phyloP scores from a whole-genome alignment of 2,113 vertebrate species.

The Odontesthes bonariensis region DNA sequence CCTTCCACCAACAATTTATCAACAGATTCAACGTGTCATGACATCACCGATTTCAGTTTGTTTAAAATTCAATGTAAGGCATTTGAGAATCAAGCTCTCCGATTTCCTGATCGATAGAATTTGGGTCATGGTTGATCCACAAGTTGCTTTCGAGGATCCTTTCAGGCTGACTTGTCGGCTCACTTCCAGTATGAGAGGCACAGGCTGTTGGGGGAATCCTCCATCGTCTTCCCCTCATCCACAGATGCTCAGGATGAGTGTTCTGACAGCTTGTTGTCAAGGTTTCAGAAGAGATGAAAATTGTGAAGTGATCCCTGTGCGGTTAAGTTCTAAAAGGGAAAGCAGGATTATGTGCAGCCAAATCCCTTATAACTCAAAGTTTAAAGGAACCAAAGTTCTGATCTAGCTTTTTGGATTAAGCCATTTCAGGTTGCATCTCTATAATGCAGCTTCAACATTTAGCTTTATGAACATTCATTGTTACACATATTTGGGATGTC shows the following conservation, averaged over 20 bases:
- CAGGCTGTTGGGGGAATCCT: constrained; percentile 59
- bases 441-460: too few relatives aligned
- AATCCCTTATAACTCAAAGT: background rate
- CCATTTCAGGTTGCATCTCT: background rate
- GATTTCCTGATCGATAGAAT: constrained; percentile 26
- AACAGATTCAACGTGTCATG: background rate
- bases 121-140: constrained; percentile 32
- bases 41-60: background rate
- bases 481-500: too few relatives aligned
- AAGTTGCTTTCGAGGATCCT: constrained; percentile 33
- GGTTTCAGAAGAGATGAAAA: constrained; percentile 38
- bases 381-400: background rate
- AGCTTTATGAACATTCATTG: too few relatives aligned
- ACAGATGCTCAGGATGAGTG: constrained; percentile 31
- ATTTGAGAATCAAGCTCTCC: constrained; percentile 9
- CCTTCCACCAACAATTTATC: constrained; percentile 11
- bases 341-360: constrained; percentile 1
- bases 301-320: constrained; percentile 37
- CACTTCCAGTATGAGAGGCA: constrained; percentile 42
- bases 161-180: constrained; percentile 56
- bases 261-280: constrained; percentile 52
- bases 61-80: constrained; percentile 13
- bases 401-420: background rate
- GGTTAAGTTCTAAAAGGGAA: constrained; percentile 16
- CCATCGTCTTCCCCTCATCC: constrained; percentile 27